Conservation (phyloP, 2,888 invertebrate genomes). For the Spatulosminthurus flaviceps region DNA sequence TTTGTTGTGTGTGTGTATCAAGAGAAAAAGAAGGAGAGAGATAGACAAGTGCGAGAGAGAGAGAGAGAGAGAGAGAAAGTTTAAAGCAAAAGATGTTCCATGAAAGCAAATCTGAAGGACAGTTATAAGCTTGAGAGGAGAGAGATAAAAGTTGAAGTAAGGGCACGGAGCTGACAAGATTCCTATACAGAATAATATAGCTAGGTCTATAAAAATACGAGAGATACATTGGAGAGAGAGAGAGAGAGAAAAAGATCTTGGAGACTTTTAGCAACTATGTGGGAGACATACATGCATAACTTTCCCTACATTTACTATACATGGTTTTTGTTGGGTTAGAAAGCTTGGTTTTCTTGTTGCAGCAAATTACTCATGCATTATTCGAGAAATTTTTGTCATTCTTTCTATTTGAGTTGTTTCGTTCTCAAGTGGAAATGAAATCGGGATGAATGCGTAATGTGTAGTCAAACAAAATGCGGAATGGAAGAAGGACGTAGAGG, state of each 20-base stretch:
- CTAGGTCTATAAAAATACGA: no score
- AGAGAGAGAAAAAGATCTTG: no score
- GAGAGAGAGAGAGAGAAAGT: not conserved
- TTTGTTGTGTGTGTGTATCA: not conserved
- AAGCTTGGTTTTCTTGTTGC: constrained; percentile 18
- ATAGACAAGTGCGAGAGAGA: not conserved
- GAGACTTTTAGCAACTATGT: no score
- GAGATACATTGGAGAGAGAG: no score
- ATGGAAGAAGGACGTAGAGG: not conserved
- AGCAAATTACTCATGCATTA: constrained; percentile 50
- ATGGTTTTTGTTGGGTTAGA: not conserved
- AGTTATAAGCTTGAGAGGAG: not conserved
- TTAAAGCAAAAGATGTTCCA: constrained; percentile 15
- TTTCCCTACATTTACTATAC: not conserved
- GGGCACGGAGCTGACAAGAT: not conserved
- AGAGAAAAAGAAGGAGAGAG: not conserved
- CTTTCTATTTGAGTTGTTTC: constrained; percentile 50
- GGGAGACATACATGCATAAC: not conserved
- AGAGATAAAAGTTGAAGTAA: not conserved
- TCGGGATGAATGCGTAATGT: constrained; percentile 47
- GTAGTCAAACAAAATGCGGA: constrained; percentile 42
- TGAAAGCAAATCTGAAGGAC: constrained; percentile 24
- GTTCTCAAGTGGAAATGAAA: constrained; percentile 50
- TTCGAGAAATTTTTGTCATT: constrained; percentile 49
- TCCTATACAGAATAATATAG: no score